phyloP scores from a whole-genome alignment of 2,888 invertebrate species.

The Petrophora chlorosata region DNA sequence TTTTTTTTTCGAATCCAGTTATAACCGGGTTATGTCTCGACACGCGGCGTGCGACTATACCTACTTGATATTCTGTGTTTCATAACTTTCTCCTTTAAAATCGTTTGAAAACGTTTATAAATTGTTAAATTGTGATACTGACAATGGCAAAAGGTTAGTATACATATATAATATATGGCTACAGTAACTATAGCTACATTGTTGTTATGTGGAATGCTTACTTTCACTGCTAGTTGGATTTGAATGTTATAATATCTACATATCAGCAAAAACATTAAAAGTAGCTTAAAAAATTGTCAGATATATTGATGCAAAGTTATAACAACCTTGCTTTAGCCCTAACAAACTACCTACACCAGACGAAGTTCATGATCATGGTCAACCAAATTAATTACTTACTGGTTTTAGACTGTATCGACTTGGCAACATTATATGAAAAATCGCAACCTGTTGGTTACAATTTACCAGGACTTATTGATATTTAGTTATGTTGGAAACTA shows the following conservation, averaged over 20 bases:
- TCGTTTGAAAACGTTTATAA: conserved; percentile 32
- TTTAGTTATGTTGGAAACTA: too few relatives aligned
- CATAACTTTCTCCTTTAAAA: conserved; percentile 54
- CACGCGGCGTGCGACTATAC: conserved; percentile 74
- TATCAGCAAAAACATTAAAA: background rate
- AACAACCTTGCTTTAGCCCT: background rate
- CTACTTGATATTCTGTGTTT: conserved; percentile 48
- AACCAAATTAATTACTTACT: background rate
- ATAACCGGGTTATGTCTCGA: conserved; percentile 79
- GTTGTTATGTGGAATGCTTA: conserved; percentile 21
- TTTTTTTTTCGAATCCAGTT: conserved; percentile 79
- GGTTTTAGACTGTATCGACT: too few relatives aligned
- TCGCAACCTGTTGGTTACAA: too few relatives aligned
- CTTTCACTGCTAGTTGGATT: conserved; percentile 23
- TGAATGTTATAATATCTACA: background rate
- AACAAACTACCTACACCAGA: too few relatives aligned
- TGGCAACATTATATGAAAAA: too few relatives aligned
- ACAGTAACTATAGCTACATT: conserved; percentile 5
- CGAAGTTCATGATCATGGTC: conserved; percentile 1
- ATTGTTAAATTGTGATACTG: conserved; percentile 28
- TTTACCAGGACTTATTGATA: too few relatives aligned
- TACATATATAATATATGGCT: conserved; percentile 3
- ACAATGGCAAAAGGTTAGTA: conserved; percentile 55
- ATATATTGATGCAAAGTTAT: background rate
- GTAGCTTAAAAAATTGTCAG: background rate